phyloP scores from a whole-genome alignment of 1,140 invertebrate genomes.

The Meteorus sp. region DNA sequence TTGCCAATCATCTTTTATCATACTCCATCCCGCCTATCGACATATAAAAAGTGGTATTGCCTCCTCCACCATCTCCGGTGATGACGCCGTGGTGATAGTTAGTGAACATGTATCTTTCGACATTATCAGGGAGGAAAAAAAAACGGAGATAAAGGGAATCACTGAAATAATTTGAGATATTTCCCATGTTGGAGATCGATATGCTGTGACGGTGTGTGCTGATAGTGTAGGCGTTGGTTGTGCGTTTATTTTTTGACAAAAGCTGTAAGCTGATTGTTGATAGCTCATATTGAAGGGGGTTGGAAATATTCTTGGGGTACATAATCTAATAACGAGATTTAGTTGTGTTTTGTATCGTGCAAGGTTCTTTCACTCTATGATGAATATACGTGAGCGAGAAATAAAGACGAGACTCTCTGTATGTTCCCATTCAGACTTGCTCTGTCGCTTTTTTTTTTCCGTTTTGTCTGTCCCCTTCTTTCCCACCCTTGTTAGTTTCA shows the following conservation, averaged over 20 bases:
- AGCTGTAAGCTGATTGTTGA: no score
- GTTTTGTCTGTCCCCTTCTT: slow-evolving; percentile 6
- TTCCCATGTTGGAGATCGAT: background rate
- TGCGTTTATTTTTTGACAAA: no score
- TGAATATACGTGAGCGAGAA: no score
- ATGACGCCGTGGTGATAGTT: no score
- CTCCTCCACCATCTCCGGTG: slow-evolving; percentile 29
- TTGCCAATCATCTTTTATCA: slow-evolving; percentile 25
- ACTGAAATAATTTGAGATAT: slow-evolving; percentile 12
- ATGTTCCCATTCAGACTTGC: slow-evolving; percentile 8
- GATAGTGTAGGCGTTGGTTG: no score
- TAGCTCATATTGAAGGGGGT: slow-evolving; percentile 24
- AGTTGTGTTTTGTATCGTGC: slow-evolving; percentile 48
- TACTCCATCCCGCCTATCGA: no score
- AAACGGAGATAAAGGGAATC: slow-evolving; percentile 17
- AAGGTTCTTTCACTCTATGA: no score
- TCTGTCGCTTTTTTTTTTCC: background rate
- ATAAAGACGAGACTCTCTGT: no score
- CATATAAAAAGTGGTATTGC: slow-evolving; percentile 15
- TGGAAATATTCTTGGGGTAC: slow-evolving; percentile 36
- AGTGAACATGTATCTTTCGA: no score
- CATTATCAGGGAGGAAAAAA: no score
- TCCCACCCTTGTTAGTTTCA: slow-evolving; percentile 30
- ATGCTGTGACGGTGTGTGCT: no score
- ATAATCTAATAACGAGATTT: slow-evolving; percentile 59